Evolutionary conservation across 2,888 invertebrate genomes (phyloP).

Genomic region (Steinernema scapterisci): DNA sequence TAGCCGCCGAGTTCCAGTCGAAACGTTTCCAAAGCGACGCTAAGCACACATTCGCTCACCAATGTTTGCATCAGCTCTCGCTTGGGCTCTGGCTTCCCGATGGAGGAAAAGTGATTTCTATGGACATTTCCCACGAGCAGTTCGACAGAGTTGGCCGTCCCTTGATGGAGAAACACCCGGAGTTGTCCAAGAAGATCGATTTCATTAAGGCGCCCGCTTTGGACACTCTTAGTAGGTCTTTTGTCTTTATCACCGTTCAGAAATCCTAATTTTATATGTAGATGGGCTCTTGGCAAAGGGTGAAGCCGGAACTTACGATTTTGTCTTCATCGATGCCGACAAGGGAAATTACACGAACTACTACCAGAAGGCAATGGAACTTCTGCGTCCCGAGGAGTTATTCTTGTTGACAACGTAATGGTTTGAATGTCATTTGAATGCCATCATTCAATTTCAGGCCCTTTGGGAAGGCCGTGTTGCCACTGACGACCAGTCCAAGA

Average conservation of each 20-base stretch:
- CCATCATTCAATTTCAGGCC: slow-evolving; percentile 18
- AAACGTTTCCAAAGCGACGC: no score
- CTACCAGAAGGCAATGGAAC: slow-evolving; percentile 68
- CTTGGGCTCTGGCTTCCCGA: slow-evolving; percentile 69
- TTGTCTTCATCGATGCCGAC: slow-evolving; percentile 68
- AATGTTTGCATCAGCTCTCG: slow-evolving; percentile 62
- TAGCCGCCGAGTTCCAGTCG: no score
- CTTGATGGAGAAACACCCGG: slow-evolving; percentile 38
- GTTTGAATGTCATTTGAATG: neutral
- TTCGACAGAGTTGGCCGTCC: slow-evolving; percentile 41
- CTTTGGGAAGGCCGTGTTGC: slow-evolving; percentile 37
- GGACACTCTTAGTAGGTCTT: slow-evolving; percentile 39
- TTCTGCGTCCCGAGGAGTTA: slow-evolving; percentile 69
- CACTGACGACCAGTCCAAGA: neutral
- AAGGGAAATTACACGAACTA: slow-evolving; percentile 69
- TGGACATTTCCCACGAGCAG: slow-evolving; percentile 62
- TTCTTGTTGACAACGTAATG: slow-evolving; percentile 69
- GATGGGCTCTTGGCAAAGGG: slow-evolving; percentile 55
- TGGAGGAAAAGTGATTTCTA: slow-evolving; percentile 68
- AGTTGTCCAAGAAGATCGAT: slow-evolving; percentile 42
- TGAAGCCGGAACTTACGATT: slow-evolving; percentile 54
- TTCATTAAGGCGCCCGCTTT: slow-evolving; percentile 43
- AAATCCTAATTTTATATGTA: slow-evolving; percentile 30
- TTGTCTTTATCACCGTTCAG: neutral
- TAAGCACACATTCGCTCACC: no score